A percentile compares a stretch with the other conserved stretches of the same genome.
These are phyloP conservation scores for Axis porcinus DNA, from an alignment of 2,113 vertebrate genomes.

Conservation along the genomic window DNA sequence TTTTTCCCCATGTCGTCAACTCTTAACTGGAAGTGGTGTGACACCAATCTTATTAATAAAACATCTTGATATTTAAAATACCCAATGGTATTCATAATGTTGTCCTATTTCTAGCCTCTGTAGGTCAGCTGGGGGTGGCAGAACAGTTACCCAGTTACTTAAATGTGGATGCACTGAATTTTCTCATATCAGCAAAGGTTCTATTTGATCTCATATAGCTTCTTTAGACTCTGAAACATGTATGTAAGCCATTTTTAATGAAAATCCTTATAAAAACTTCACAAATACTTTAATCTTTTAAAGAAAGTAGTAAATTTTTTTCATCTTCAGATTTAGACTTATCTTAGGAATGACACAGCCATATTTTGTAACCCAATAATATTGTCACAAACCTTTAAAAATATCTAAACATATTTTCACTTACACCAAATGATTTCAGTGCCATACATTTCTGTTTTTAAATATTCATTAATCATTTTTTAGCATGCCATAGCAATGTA, in stretches of 20 bases:
- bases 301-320: background rate
- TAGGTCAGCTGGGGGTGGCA: background rate
- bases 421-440: background rate
- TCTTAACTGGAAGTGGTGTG: background rate
- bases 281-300: background rate
- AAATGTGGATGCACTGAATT: background rate
- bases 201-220: background rate
- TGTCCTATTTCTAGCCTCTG: background rate
- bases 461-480: background rate
- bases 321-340: background rate
- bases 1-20: background rate
- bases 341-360: background rate
- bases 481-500: background rate
- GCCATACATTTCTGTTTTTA: background rate
- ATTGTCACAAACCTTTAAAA: background rate
- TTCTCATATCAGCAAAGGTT: background rate
- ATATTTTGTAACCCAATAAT: background rate
- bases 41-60: background rate
- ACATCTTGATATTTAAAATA: background rate
- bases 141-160: background rate
- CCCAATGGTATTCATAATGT: background rate
- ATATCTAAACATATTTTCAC: background rate
- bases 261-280: background rate
- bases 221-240: background rate
- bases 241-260: background rate